These are phyloP conservation scores for Neolamprologus toae DNA, from an alignment of 2,113 vertebrate genomes.

Conservation along the genomic window DNA sequence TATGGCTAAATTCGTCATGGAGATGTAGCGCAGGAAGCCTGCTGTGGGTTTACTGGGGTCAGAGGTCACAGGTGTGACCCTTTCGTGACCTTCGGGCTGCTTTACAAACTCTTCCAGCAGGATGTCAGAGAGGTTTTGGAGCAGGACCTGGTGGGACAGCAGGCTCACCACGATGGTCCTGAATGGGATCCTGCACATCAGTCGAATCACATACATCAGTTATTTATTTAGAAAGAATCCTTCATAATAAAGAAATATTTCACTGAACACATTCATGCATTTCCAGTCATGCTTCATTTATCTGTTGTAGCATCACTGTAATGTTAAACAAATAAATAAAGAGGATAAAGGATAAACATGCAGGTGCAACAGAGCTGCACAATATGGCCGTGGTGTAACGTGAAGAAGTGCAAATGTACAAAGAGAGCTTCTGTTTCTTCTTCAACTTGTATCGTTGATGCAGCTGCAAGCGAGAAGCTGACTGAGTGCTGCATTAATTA, in stretches of 20 bases:
- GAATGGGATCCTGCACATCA: constrained; percentile 84
- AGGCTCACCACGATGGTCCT: constrained; percentile 93
- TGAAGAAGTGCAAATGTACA: background rate
- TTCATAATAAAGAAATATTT: background rate
- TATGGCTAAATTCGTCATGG: constrained; percentile 93
- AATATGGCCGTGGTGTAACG: rapidly evolving
- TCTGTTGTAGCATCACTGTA: background rate
- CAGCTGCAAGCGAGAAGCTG: background rate
- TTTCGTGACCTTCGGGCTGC: constrained; percentile 77
- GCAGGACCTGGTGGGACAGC: constrained; percentile 93
- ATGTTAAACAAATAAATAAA: background rate
- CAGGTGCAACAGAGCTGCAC: background rate
- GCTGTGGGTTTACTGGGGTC: constrained; percentile 77
- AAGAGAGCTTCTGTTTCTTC: rapidly evolving
- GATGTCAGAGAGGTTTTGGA: constrained; percentile 94
- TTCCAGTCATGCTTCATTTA: background rate
- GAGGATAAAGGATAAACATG: background rate
- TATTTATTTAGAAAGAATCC: background rate
- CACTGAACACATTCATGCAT: background rate
- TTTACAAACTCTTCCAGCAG: constrained; percentile 92
- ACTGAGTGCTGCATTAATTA: background rate
- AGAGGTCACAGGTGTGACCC: constrained; percentile 63
- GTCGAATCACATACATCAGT: background rate
- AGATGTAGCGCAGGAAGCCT: constrained; percentile 94
- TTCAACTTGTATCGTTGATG: background rate